Percentiles rank a stretch among this genome's conserved stretches.
phyloP scores from a whole-genome alignment of 2,797 vertebrate species.

The Acanthis flammea region DNA sequence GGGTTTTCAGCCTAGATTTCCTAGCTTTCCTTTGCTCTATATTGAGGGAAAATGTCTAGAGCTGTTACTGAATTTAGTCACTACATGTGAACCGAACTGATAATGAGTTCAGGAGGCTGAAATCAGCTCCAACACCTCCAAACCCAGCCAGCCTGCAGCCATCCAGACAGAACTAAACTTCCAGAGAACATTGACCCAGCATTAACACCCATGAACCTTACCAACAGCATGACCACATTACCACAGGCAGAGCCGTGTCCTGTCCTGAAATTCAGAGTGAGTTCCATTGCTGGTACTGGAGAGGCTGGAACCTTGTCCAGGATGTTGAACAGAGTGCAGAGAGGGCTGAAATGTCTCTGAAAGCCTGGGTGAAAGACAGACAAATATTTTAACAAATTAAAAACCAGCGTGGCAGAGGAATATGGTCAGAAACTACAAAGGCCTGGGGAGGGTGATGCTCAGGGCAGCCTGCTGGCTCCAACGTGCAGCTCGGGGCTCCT shows the following conservation, averaged over 20 bases:
- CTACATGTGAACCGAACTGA: neutral
- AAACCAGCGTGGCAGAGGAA: neutral
- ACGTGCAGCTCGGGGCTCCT: neutral
- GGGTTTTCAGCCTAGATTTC: neutral
- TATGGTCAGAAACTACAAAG: conserved; percentile 16
- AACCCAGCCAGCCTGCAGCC: neutral
- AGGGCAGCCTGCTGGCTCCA: conserved; percentile 26
- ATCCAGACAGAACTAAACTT: neutral
- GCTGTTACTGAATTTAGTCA: neutral
- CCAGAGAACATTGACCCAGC: neutral
- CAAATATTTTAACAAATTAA: conserved; percentile 15
- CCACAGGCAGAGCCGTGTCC: neutral
- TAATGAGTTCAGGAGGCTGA: neutral
- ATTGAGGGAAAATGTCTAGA: rapidly evolving
- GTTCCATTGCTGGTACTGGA: neutral
- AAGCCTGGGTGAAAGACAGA: neutral
- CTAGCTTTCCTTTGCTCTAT: neutral
- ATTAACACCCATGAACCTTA: neutral
- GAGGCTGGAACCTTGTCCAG: neutral
- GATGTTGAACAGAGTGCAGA: neutral
- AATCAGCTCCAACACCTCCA: neutral
- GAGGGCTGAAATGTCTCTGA: neutral
- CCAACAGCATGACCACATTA: neutral
- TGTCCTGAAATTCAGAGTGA: neutral
- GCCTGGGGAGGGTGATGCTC: neutral